Evolutionary conservation across 2,113 vertebrate genomes (phyloP).

Genomic region (Cynopterus brachyotis): DNA sequence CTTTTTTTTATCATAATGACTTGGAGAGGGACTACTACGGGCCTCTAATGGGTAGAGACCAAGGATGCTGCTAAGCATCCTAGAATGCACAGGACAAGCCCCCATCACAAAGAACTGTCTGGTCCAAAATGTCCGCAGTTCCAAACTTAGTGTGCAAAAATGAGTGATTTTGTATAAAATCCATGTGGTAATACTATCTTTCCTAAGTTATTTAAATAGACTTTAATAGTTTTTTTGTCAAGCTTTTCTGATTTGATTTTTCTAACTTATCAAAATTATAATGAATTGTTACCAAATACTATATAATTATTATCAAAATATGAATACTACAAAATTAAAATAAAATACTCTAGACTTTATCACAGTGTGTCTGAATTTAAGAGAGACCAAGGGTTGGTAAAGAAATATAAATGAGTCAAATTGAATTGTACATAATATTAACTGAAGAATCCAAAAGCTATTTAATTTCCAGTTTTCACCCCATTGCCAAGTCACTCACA

Average conservation of each 20-base stretch:
- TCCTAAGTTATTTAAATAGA: background rate
- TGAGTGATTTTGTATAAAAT: background rate
- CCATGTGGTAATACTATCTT: background rate
- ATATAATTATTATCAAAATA: background rate
- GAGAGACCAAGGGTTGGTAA: background rate
- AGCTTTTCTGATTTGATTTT: background rate
- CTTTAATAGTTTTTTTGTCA: background rate
- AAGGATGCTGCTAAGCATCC: background rate
- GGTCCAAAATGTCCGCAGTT: background rate
- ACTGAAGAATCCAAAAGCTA: background rate
- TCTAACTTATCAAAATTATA: background rate
- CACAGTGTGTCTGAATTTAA: background rate
- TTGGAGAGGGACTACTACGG: background rate
- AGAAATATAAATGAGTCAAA: background rate
- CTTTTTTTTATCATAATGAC: background rate
- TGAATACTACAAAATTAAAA: conserved; percentile 17
- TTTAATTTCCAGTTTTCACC: background rate
- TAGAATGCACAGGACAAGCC: background rate
- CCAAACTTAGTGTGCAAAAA: background rate
- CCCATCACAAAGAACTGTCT: background rate
- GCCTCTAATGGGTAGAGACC: background rate
- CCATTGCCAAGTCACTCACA: background rate
- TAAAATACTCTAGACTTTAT: background rate
- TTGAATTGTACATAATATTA: background rate
- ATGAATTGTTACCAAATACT: background rate